phyloP scores from a whole-genome alignment of 2,113 vertebrate species.

The Sander vitreus region DNA sequence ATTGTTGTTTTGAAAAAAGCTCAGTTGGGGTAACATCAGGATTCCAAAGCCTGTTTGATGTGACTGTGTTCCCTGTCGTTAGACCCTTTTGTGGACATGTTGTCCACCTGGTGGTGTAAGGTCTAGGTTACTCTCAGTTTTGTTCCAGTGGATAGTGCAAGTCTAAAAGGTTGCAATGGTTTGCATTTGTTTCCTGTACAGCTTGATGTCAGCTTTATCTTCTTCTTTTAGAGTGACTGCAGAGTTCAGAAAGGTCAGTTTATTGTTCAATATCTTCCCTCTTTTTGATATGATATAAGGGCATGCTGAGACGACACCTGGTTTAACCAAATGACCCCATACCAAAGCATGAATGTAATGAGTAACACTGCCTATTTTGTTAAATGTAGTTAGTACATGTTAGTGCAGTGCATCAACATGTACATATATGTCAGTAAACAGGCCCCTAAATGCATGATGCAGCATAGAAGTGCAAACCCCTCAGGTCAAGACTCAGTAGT shows the following conservation, averaged over 20 bases:
- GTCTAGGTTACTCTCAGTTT: conserved; percentile 26
- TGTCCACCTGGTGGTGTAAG: conserved; percentile 27
- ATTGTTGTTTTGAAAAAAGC: conserved; percentile 65
- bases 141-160: conserved; percentile 18
- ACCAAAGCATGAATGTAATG: background rate
- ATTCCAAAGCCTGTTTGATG: conserved; percentile 48
- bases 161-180: conserved; percentile 4
- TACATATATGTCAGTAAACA: conserved; percentile 1
- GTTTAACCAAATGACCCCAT: background rate
- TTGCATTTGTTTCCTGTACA: conserved; percentile 34
- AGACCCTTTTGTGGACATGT: conserved; percentile 30
- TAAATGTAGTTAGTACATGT: background rate
- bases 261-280: conserved; percentile 15
- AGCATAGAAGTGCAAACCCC: background rate
- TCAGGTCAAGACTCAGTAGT: background rate
- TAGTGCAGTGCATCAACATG: background rate
- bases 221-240: conserved; percentile 6
- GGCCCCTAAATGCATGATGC: background rate
- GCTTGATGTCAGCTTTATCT: conserved; percentile 8
- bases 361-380: background rate
- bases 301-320: background rate
- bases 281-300: conserved; percentile 6
- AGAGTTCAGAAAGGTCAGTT: conserved; percentile 31
- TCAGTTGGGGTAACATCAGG: conserved; percentile 47
- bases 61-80: conserved; percentile 33